These are phyloP conservation scores for Heliconius cydno DNA, from an alignment of 2,888 invertebrate genomes.

Conservation along the genomic window DNA sequence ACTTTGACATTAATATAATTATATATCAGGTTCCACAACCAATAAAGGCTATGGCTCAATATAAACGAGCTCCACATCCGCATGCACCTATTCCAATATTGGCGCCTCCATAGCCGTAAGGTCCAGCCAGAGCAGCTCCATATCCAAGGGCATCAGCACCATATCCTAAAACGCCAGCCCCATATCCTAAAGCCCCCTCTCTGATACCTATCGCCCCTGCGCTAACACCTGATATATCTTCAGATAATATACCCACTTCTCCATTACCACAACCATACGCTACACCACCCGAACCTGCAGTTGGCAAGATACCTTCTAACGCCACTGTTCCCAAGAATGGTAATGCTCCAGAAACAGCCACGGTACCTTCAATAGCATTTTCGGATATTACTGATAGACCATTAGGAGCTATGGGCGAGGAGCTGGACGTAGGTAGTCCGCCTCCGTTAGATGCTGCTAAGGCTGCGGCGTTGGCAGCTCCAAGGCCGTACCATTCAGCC, in stretches of 20 bases:
- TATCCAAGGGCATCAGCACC: conserved; percentile 9
- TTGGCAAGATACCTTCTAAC: conserved; percentile 51
- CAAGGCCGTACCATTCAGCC: conserved; percentile 17
- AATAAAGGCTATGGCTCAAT: neutral
- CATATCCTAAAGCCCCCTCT: neutral
- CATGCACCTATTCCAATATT: neutral
- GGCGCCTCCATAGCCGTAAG: neutral
- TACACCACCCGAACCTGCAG: conserved; percentile 51
- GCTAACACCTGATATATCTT: conserved; percentile 40
- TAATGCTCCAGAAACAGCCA: conserved; percentile 52
- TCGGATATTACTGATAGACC: conserved; percentile 57
- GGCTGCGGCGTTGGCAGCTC: neutral
- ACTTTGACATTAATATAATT: neutral
- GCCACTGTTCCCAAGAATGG: conserved; percentile 54
- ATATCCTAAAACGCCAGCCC: conserved; percentile 6
- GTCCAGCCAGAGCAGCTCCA: neutral
- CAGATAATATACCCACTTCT: conserved; percentile 48
- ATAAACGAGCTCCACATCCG: neutral
- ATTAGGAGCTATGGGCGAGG: conserved; percentile 53
- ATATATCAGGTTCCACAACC: neutral
- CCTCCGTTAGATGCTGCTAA: conserved; percentile 35
- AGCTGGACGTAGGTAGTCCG: conserved; percentile 52
- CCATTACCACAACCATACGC: conserved; percentile 53
- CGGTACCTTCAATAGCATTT: conserved; percentile 53
- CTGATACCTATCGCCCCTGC: conserved; percentile 1